Conservation (phyloP, 1,140 invertebrate species). For the Onthophagus taurus region DNA sequence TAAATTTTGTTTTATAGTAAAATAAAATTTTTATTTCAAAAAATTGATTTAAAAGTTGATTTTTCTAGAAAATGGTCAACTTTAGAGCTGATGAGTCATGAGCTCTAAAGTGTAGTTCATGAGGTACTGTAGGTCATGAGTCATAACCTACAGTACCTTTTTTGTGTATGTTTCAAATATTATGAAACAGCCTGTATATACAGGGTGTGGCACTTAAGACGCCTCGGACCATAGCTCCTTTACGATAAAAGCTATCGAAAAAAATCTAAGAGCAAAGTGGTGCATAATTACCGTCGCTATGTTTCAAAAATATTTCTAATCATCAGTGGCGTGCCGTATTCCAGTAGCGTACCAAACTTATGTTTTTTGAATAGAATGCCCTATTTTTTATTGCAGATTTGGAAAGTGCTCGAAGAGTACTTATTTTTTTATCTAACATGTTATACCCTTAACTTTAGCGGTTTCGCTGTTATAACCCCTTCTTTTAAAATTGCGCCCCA, state of each 20-base stretch:
- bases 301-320: not conserved
- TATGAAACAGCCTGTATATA: no score
- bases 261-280: not conserved
- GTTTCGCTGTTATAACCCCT: not conserved
- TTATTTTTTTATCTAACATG: not conserved
- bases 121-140: no score
- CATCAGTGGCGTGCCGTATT: constrained; percentile 1
- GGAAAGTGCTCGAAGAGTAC: not conserved
- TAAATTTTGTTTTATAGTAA: no score
- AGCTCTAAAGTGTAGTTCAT: no score
- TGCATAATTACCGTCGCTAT: not conserved
- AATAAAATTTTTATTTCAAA: no score
- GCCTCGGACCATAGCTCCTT: constrained; percentile 1
- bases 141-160: no score
- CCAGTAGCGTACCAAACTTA: constrained; percentile 1
- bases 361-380: not conserved
- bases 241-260: not conserved
- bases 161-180: no score
- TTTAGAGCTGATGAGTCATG: no score
- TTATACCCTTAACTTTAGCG: not conserved
- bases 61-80: no score
- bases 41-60: no score
- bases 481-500: not conserved
- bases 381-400: not conserved
- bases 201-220: not conserved